These are phyloP conservation scores for Drosophila paranaensis DNA, from an alignment of 2,888 invertebrate species.

Conservation along the genomic window DNA sequence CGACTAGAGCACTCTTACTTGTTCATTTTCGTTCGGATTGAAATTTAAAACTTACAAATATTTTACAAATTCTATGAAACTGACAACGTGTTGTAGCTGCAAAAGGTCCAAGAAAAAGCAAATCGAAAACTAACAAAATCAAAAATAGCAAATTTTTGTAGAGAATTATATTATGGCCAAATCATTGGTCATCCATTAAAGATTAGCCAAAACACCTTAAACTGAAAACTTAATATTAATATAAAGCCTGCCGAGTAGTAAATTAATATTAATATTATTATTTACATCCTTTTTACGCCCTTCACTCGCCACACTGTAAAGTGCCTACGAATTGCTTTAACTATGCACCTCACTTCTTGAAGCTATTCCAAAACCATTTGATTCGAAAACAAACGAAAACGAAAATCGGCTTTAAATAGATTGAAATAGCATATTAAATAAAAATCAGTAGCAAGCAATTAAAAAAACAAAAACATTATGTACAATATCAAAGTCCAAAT, in stretches of 20 bases:
- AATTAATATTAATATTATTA: background rate
- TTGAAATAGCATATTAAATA: constrained; percentile 13
- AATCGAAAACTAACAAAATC: constrained; percentile 43
- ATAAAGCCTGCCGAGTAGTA: constrained; percentile 14
- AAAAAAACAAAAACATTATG: constrained; percentile 21
- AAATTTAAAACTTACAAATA: background rate
- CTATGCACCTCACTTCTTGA: constrained; percentile 18
- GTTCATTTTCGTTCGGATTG: constrained; percentile 13
- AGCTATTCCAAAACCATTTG: constrained; percentile 20
- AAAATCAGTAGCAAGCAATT: constrained; percentile 34
- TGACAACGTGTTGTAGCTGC: constrained; percentile 42
- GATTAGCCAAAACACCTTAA: background rate
- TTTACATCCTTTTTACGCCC: constrained; percentile 2
- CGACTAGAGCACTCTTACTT: too few relatives aligned
- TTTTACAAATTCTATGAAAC: background rate
- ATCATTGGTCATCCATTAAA: constrained; percentile 1
- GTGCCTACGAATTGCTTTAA: constrained; percentile 59
- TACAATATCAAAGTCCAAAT: constrained; percentile 54
- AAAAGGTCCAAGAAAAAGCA: constrained; percentile 50
- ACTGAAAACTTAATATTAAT: background rate
- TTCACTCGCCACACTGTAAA: constrained; percentile 53
- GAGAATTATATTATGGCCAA: constrained; percentile 3
- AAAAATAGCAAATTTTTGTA: constrained; percentile 41
- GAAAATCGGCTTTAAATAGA: constrained; percentile 28
- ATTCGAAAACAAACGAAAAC: background rate